Conservation (phyloP, 2,888 invertebrate species). For the Onchidella celtica region DNA sequence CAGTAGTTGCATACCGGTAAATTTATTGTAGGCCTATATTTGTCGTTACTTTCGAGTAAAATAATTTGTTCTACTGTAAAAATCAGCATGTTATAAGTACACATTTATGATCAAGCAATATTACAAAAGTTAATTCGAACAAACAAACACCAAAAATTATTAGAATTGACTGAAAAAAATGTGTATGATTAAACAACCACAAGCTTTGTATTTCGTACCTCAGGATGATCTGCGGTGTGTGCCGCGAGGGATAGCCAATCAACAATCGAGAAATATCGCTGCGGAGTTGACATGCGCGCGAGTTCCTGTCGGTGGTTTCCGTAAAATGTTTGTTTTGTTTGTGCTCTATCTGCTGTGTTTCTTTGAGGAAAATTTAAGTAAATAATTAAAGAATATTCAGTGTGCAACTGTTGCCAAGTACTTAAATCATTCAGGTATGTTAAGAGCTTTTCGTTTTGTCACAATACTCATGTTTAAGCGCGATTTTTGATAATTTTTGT, state of each 20-base stretch:
- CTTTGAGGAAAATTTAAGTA: slow-evolving; percentile 9
- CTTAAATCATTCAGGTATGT: slow-evolving; percentile 12
- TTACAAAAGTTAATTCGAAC: too few relatives aligned
- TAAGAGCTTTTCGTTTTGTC: not conserved
- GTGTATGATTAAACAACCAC: too few relatives aligned
- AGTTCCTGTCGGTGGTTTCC: slow-evolving; percentile 58
- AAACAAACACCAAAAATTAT: too few relatives aligned
- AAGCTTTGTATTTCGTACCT: not conserved
- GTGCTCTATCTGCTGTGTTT: not conserved
- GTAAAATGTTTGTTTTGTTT: slow-evolving; percentile 40
- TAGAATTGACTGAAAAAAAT: too few relatives aligned
- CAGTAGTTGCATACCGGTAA: too few relatives aligned
- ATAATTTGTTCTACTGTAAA: too few relatives aligned
- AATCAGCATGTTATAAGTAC: too few relatives aligned
- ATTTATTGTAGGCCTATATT: too few relatives aligned
- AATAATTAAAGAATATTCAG: not conserved
- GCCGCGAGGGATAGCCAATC: slow-evolving; percentile 45
- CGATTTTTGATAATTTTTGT: not conserved
- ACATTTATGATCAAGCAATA: too few relatives aligned
- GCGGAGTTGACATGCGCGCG: slow-evolving; percentile 58
- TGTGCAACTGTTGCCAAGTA: not conserved
- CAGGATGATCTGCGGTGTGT: not conserved
- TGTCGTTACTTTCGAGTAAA: too few relatives aligned
- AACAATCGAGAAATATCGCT: slow-evolving; percentile 27
- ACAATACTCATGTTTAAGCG: not conserved